phyloP scores from a whole-genome alignment of 2,113 vertebrate genomes.

The Prochilodus magdalenae region DNA sequence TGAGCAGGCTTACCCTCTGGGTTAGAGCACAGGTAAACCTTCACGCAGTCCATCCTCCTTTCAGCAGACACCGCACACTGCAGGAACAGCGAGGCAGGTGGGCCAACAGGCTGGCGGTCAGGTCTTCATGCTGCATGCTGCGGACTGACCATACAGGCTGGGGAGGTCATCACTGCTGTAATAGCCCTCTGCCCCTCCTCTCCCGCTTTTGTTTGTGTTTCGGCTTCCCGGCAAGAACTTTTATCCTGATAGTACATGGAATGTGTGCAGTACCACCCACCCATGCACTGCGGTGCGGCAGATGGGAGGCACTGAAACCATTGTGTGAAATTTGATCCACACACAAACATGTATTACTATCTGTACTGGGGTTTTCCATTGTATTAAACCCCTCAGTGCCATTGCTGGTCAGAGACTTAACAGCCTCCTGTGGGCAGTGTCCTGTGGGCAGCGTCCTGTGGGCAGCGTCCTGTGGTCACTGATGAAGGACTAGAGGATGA shows the following conservation, averaged over 20 bases:
- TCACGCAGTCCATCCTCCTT: conserved; percentile 64
- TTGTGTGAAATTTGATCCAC: neutral
- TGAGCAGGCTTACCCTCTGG: conserved; percentile 69
- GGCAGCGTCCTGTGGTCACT: too few relatives aligned
- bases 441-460: too few relatives aligned
- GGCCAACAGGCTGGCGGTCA: neutral
- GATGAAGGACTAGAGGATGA: too few relatives aligned
- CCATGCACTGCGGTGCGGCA: neutral
- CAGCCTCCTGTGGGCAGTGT: too few relatives aligned
- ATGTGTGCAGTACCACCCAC: conserved; percentile 9
- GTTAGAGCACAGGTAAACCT: conserved; percentile 78
- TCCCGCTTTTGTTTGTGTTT: conserved; percentile 24
- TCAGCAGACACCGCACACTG: neutral
- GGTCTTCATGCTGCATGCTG: neutral
- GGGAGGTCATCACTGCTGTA: neutral
- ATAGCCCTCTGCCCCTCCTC: conserved; percentile 13
- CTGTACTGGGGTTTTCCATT: neutral
- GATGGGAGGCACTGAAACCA: neutral
- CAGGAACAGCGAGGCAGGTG: neutral
- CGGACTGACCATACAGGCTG: neutral
- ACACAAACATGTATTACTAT: neutral
- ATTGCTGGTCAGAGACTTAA: too few relatives aligned
- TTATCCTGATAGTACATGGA: conserved; percentile 20
- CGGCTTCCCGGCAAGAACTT: conserved; percentile 31
- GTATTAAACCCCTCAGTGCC: too few relatives aligned